Percentiles rank a stretch among this genome's conserved stretches.
Conservation (phyloP, 2,113 vertebrate species). For the Addax nasomaculatus region DNA sequence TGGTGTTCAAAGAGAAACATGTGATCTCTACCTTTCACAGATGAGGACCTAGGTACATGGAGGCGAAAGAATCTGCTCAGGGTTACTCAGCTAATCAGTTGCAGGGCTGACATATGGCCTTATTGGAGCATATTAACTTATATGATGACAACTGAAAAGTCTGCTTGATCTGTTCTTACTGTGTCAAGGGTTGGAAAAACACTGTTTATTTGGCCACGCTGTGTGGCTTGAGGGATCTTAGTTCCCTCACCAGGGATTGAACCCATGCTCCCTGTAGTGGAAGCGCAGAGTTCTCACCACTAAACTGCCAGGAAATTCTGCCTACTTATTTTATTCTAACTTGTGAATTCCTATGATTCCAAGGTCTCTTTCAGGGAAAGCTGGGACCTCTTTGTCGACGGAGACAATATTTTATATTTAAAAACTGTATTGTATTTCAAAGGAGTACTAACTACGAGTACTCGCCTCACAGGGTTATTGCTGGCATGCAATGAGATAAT, state of each 20-base stretch:
- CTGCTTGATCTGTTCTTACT: background rate
- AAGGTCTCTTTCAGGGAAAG: background rate
- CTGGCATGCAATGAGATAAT: background rate
- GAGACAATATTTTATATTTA: background rate
- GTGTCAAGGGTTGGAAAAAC: background rate
- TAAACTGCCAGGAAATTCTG: background rate
- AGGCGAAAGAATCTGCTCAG: background rate
- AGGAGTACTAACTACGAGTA: background rate
- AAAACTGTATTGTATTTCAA: background rate
- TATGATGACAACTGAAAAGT: fast-evolving
- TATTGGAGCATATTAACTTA: background rate
- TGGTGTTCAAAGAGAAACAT: background rate
- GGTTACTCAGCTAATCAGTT: background rate
- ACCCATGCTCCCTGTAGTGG: background rate
- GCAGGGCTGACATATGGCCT: background rate
- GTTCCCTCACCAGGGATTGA: background rate
- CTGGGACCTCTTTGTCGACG: background rate
- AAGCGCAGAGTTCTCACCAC: background rate
- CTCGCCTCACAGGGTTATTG: background rate
- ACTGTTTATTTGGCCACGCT: background rate
- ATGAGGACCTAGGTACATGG: background rate
- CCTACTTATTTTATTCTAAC: background rate
- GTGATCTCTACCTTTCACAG: background rate
- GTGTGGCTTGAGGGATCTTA: background rate
- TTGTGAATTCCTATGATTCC: background rate